Evolutionary conservation across 2,888 invertebrate genomes (phyloP).

Genomic region (Parnassius glacialis): DNA sequence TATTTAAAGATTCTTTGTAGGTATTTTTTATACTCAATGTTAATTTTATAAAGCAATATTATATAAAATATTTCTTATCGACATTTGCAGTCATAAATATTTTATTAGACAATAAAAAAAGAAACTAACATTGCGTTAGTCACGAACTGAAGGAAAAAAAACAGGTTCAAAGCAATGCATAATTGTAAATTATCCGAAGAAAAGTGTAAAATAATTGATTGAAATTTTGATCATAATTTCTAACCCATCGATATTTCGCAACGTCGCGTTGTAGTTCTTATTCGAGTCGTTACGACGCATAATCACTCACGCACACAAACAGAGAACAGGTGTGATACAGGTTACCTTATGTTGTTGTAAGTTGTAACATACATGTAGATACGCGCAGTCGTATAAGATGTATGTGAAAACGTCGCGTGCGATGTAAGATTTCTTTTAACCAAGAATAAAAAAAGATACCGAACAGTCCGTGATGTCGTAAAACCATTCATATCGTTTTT

Average conservation of each 20-base stretch:
- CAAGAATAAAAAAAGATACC: slow-evolving; percentile 67
- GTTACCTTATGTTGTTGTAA: slow-evolving; percentile 20
- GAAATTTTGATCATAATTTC: neutral
- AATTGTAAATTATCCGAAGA: too few species aligned
- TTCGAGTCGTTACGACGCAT: slow-evolving; percentile 4
- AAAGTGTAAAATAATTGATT: neutral
- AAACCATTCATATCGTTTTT: slow-evolving; percentile 36
- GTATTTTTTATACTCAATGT: too few species aligned
- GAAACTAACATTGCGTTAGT: too few species aligned
- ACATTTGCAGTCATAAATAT: too few species aligned
- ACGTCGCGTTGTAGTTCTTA: neutral
- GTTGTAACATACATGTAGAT: slow-evolving; percentile 40
- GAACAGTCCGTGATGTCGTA: slow-evolving; percentile 36
- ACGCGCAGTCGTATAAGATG: slow-evolving; percentile 36
- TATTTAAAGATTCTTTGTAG: too few species aligned
- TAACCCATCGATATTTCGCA: neutral
- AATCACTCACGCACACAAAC: slow-evolving; percentile 31
- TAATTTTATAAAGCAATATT: too few species aligned
- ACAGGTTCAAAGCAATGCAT: too few species aligned
- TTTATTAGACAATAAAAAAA: too few species aligned
- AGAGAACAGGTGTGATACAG: slow-evolving; percentile 28
- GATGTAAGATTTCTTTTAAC: slow-evolving; percentile 70
- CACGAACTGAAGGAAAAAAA: too few species aligned
- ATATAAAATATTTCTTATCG: too few species aligned
- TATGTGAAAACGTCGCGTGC: slow-evolving; percentile 74